These are phyloP conservation scores for Heterochromis multidens DNA, from an alignment of 2,113 vertebrate species.

Conservation along the genomic window DNA sequence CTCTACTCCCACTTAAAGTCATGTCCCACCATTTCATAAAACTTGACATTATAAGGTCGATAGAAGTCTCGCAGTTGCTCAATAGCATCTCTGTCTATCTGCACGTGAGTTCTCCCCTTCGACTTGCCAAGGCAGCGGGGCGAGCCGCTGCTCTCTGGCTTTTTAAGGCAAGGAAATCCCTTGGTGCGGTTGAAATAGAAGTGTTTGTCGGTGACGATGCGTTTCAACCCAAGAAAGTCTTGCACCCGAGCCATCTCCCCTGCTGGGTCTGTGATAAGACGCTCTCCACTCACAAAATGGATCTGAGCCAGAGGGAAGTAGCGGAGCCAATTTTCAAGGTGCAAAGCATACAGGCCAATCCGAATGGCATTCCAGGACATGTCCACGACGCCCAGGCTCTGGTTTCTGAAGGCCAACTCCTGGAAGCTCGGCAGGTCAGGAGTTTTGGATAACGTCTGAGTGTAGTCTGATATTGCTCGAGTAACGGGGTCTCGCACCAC, in stretches of 20 bases:
- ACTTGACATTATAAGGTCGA: constrained; percentile 88
- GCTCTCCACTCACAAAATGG: constrained; percentile 91
- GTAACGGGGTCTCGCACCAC: constrained; percentile 84
- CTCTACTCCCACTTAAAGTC: constrained; percentile 91
- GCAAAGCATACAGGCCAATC: constrained; percentile 88
- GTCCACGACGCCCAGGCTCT: constrained; percentile 86
- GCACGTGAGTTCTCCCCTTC: constrained; percentile 90
- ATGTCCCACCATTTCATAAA: constrained; percentile 92
- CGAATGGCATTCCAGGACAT: constrained; percentile 91
- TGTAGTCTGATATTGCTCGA: constrained; percentile 74
- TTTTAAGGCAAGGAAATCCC: constrained; percentile 93
- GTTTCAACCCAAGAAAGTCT: constrained; percentile 89
- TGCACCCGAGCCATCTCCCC: constrained; percentile 90
- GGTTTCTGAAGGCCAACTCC: constrained; percentile 88
- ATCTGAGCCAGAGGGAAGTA: constrained; percentile 91
- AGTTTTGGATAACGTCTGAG: constrained; percentile 81
- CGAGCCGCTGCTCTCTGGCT: constrained; percentile 79
- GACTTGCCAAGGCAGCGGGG: constrained; percentile 93
- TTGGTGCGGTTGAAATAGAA: constrained; percentile 98
- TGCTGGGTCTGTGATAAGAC: constrained; percentile 88
- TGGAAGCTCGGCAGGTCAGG: constrained; percentile 90
- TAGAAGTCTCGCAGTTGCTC: constrained; percentile 93
- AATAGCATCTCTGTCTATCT: constrained; percentile 90
- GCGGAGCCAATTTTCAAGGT: constrained; percentile 90
- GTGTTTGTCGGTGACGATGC: constrained; percentile 91